These are phyloP conservation scores for Echiichthys vipera DNA, from an alignment of 2,797 vertebrate genomes.

Conservation along the genomic window DNA sequence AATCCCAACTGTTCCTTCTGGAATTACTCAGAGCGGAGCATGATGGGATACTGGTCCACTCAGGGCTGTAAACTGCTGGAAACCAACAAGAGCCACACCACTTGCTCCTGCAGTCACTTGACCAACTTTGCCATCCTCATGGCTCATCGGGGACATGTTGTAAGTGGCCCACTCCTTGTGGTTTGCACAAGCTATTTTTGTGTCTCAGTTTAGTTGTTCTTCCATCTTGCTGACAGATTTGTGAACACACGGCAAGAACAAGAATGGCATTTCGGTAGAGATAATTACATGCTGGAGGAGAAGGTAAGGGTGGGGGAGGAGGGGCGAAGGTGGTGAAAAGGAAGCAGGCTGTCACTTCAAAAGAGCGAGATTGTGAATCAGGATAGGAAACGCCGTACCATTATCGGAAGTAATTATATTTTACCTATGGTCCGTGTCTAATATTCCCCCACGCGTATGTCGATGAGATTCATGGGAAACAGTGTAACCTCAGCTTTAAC, in stretches of 20 bases:
- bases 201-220: conserved; percentile 49
- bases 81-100: conserved; percentile 97
- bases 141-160: conserved; percentile 94
- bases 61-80: conserved; percentile 96
- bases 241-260: conserved; percentile 49
- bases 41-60: conserved; percentile 99
- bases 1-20: conserved; percentile 99
- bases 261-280: conserved; percentile 67
- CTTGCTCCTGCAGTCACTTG: conserved; percentile 97
- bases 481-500: conserved; percentile 55
- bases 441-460: conserved; percentile 61
- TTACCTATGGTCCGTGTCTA: conserved; percentile 77
- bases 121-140: conserved; percentile 99
- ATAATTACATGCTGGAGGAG: conserved; percentile 74
- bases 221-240: conserved; percentile 60
- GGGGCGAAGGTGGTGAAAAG: conserved; percentile 24
- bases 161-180: conserved; percentile 79
- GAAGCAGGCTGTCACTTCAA: conserved; percentile 68
- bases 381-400: conserved; percentile 45
- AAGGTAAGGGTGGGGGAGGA: conserved; percentile 36
- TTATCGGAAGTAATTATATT: conserved; percentile 79
- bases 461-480: conserved; percentile 61
- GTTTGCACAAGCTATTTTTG: conserved; percentile 35
- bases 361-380: conserved; percentile 69
- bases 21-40: conserved; percentile 99